These are phyloP conservation scores for Sterna hirundo DNA, from an alignment of 2,113 vertebrate genomes.

Conservation along the genomic window DNA sequence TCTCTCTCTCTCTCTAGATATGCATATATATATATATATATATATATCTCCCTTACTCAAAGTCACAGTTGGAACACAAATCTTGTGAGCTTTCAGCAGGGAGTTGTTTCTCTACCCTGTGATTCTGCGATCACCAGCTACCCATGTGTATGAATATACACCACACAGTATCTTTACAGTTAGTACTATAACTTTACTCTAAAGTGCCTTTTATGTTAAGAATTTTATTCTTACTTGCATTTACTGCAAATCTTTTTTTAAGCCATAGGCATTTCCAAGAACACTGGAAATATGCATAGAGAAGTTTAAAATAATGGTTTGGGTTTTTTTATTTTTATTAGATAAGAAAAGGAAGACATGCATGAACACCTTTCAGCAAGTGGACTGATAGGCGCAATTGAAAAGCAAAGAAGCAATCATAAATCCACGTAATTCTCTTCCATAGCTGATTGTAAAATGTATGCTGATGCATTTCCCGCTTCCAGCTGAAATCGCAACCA, in stretches of 20 bases:
- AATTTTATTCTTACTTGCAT: neutral
- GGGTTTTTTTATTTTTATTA: neutral
- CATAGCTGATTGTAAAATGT: neutral
- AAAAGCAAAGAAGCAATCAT: neutral
- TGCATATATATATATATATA: too few relatives aligned
- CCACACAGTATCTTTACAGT: neutral
- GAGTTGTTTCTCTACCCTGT: neutral
- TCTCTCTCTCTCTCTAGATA: neutral
- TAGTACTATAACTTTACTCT: neutral
- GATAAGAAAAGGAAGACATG: neutral
- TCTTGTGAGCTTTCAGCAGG: neutral
- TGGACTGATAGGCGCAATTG: too few relatives aligned
- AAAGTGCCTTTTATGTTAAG: neutral
- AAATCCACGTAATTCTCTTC: neutral
- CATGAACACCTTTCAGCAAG: neutral
- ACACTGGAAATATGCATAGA: neutral
- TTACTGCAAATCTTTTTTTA: neutral
- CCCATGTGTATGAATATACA: neutral
- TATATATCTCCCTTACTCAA: constrained; percentile 11
- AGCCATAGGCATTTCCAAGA: neutral
- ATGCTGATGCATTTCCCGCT: neutral
- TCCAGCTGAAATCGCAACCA: neutral
- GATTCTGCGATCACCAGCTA: neutral
- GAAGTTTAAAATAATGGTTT: neutral
- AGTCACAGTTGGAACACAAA: constrained; percentile 29